Evolutionary conservation across 2,113 vertebrate species (phyloP), one percentile per base, ranked within the genome.

Genomic region (Rhinolophus ferrumequinum): DNA sequence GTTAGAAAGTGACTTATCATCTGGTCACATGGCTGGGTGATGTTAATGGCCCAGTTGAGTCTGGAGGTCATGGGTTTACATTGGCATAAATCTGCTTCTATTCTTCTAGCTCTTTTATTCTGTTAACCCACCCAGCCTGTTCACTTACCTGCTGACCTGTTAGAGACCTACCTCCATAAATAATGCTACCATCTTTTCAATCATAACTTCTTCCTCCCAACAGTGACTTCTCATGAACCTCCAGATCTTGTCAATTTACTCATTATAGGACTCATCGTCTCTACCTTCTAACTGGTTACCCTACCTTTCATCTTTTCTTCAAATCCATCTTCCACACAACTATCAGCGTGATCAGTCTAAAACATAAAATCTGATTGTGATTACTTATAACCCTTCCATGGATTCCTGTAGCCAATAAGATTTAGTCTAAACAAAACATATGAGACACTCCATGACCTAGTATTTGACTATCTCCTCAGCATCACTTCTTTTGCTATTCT

Each of bases 361-460:
- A 76, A 77, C 72, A 89, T 64, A 80, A 92, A 90, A 64, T 64
- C 35, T 81, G 76, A 77, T 30, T 24, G 76, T 54, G 44, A 79
- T 72, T 92, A 41, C 90, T 56, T 44, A 64, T 90, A 90, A 90
- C 12, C 22, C 4, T 90, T 87, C 44, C 90, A 13, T 84, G 56
- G n/a, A 93, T 41, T 21, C 24, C 44, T 44, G 33, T 64, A 70
- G 76, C 73, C 4, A 90, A 58, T 41, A 67, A 82, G 9, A 83
- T 66, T 82, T 93, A 90, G 38, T 81, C 15, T 89, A 92, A 96
- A 73, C 22, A 93, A 88, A 30, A 16, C 33, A 79, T 41, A 33
- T 38, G 38, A 91, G 35, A 88, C 14, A 15, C 30, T 81, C 47
- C 9, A n/a, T 66, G 62, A 77, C 41, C 19, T 79, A 70, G 60